Conservation (phyloP, 2,888 invertebrate species). For the Lathronympha strigana region DNA sequence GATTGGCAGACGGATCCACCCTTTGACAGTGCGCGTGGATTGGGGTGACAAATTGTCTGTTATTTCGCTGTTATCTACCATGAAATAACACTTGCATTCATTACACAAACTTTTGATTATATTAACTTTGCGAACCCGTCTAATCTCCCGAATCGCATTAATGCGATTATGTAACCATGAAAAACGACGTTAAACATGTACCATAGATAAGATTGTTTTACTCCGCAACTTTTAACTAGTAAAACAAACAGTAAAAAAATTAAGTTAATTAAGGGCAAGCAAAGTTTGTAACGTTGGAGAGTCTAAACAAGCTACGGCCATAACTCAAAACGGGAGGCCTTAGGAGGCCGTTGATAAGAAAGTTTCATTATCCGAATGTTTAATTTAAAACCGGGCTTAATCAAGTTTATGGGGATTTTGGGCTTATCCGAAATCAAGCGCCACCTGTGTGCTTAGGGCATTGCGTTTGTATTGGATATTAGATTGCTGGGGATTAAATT, state of each 20-base stretch:
- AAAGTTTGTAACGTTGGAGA: conserved; percentile 45
- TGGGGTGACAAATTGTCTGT: conserved; percentile 76
- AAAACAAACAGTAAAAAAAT: conserved; percentile 43
- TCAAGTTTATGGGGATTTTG: conserved; percentile 64
- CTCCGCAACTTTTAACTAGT: conserved; percentile 12
- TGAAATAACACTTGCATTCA: conserved; percentile 41
- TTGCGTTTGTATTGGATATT: conserved; percentile 73
- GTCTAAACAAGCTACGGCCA: conserved; percentile 67
- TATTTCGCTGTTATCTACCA: conserved; percentile 56
- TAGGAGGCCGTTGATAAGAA: conserved; percentile 72
- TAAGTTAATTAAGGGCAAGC: conserved; percentile 51
- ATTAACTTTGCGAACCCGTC: conserved; percentile 29
- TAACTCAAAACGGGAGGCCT: conserved; percentile 77
- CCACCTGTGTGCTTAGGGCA: conserved; percentile 79
- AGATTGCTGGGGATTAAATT: conserved; percentile 55
- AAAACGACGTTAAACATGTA: background rate
- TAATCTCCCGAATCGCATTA: conserved; percentile 26
- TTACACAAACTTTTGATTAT: conserved; percentile 40
- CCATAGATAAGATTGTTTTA: conserved; percentile 23
- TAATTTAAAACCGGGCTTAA: conserved; percentile 82
- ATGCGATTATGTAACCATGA: conserved; percentile 27
- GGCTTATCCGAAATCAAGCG: conserved; percentile 64
- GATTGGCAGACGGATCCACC: conserved; percentile 68
- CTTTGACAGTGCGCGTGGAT: conserved; percentile 64
- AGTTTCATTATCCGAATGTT: conserved; percentile 81